Evolutionary conservation across 1,140 invertebrate genomes (phyloP).

Genomic region (Hycleus phaleratus): DNA sequence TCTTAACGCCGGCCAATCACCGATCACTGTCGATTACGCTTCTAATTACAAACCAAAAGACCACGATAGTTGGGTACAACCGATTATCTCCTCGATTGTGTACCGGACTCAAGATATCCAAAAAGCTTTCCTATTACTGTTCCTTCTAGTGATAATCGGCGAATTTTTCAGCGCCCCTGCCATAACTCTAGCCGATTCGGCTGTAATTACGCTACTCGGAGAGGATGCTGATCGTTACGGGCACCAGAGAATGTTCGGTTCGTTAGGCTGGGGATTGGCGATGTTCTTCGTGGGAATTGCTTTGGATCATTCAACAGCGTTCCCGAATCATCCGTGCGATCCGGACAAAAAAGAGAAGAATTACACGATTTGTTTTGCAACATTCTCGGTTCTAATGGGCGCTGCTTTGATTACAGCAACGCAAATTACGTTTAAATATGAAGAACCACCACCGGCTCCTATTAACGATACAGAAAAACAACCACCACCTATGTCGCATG

Average conservation of each 20-base stretch:
- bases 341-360: constrained; percentile 88
- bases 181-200: constrained; percentile 92
- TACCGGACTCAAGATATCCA: constrained; percentile 83
- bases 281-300: constrained; percentile 99
- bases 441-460: constrained; percentile 37
- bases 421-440: constrained; percentile 75
- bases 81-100: constrained; percentile 88
- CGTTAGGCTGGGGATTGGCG: constrained; percentile 92
- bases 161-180: constrained; percentile 97
- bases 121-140: constrained; percentile 90
- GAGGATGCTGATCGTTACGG: constrained; percentile 92
- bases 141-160: constrained; percentile 88
- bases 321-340: constrained; percentile 82
- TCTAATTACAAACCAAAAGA: constrained; percentile 72
- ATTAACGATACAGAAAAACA: constrained; percentile 37
- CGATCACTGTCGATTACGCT: constrained; percentile 69
- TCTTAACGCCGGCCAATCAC: constrained; percentile 57
- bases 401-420: constrained; percentile 89
- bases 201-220: constrained; percentile 82
- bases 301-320: constrained; percentile 92
- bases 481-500: constrained; percentile 46
- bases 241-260: constrained; percentile 97
- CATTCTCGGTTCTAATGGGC: constrained; percentile 95
- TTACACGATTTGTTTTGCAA: constrained; percentile 97
- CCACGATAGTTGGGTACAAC: constrained; percentile 76